Base-by-base conservation (phyloP, 1,140 invertebrate genomes). In the Saccostrea cuccullata region DNA sequence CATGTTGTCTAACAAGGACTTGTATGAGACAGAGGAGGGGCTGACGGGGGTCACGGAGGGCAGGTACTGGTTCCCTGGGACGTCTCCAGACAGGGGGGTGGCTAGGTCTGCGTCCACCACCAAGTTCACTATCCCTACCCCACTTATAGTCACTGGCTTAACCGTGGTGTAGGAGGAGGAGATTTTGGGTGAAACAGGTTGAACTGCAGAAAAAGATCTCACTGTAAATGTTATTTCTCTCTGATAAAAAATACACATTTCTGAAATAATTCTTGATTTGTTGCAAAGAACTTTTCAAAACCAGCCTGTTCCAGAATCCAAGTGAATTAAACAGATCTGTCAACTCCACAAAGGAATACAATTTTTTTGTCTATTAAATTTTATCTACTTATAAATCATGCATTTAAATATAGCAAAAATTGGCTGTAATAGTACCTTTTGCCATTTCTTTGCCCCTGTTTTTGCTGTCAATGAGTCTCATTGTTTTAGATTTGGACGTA, bases 1-100 rank as follows among this genome's bases (percentile, higher is more conserved):
- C 5, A 94, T 88, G 60, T 91, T 92, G 55, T 92, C 90, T 13
- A 94, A 73, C 13, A 94, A 83, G 20, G 91, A 88, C 73, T 92
- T 92, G 88, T 94, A 94, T 20, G 93, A 92, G 77, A 92, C 91
- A 12, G 93, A 92, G 0, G 93, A 91, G 26, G 94, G 92, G 83
- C 93, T 94, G 47, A 92, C 91, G 0, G 93, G 93, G 2, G 93
- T 88, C 60, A 89, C 89, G n/a, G 91, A 64, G 20, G 92, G 87
- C 3, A 89, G 82, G 23, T 88, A 88, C 36, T 91, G 90, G 84
- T 87, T 91, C 15, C 73, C 85, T 0, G 92, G 90, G 2, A 92
- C 89, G 85, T 93, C 92, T 67, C 89, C 92, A 87, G 90, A 91
- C 2, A 90, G 82, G 55, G 89, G 86, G 11, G 47, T 55, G 17